Percentiles rank a stretch among this genome's conserved stretches.
phyloP scores from a whole-genome alignment of 2,797 vertebrate species.

The Tokudaia muenninki region DNA sequence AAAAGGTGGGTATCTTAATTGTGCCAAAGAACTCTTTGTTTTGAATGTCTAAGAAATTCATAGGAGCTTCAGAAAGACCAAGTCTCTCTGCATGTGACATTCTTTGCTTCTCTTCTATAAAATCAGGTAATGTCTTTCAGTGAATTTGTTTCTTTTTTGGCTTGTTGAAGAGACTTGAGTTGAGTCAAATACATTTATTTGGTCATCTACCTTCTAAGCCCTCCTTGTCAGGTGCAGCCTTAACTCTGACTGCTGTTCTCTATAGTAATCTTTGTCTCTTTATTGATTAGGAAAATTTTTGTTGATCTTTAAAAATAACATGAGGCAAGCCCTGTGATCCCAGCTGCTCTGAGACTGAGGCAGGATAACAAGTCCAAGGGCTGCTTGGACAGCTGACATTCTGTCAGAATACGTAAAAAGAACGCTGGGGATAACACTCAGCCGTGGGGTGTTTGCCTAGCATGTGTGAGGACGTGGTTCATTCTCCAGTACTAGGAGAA shows the following conservation, averaged over 20 bases:
- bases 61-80: neutral
- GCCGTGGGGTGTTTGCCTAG: neutral
- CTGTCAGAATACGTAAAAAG: neutral
- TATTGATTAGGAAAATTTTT: conserved; percentile 58
- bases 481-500: neutral
- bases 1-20: conserved; percentile 56
- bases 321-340: neutral
- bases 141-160: conserved; percentile 7
- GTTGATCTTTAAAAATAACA: conserved; percentile 49
- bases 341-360: neutral
- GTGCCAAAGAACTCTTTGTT: neutral
- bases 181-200: conserved; percentile 17
- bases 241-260: neutral
- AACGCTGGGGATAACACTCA: neutral
- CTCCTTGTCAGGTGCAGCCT: conserved; percentile 7
- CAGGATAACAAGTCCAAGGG: neutral
- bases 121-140: conserved; percentile 35
- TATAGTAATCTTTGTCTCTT: neutral
- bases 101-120: neutral
- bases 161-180: conserved; percentile 56
- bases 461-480: neutral
- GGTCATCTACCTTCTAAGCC: neutral
- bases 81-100: neutral
- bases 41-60: conserved; percentile 59
- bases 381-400: neutral